Evolutionary conservation across 2,888 invertebrate species (phyloP), one percentile per base, ranked within the genome.

Genomic region (Drosophila rellima): DNA sequence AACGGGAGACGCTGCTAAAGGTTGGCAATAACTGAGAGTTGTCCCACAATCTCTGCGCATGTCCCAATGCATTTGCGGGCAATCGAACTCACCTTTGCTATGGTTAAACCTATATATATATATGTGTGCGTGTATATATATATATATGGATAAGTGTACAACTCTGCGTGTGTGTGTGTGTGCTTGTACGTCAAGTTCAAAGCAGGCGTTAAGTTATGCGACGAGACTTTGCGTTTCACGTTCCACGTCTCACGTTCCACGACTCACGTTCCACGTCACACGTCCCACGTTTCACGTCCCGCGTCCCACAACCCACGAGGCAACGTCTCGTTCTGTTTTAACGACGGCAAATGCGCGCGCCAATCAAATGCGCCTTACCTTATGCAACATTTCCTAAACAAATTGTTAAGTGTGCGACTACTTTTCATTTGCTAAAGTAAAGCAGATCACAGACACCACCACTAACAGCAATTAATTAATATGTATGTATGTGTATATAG

Each of bases 361-460:
- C 87, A 89, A 89, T 87, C 80, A 87, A 85, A 89, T 80, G 82
- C 76, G 83, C 83, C 89, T 79, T 67, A 76, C 68, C 90, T 90
- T 90, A 90, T 90, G 90, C 90, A 90, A 90, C 90, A 80, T 89
- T 79, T 74, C 55, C 70, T 61, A 61, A 52, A 62, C 44, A 62
- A 74, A 45, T 55, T 62, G 44, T 47, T 47, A 31, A 55, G 47
- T 57, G 57, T 61, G 64, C 64, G 51, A 42, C 61, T 59, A 44
- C 47, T 54, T 66, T 68, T 51, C 31, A 52, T 42, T 55, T 67
- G 62, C 57, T 45, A 60, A 7, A 42, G 18, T 31, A 62, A 55
- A 51, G 51, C 74, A 56, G 67, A 68, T 82, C 69, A 65, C 70
- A 54, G 48, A 55, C 57, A 62, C 57, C 57, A n/a, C n/a, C 29